phyloP scores from a whole-genome alignment of 2,113 vertebrate species.

The Peromyscus polionotus region DNA sequence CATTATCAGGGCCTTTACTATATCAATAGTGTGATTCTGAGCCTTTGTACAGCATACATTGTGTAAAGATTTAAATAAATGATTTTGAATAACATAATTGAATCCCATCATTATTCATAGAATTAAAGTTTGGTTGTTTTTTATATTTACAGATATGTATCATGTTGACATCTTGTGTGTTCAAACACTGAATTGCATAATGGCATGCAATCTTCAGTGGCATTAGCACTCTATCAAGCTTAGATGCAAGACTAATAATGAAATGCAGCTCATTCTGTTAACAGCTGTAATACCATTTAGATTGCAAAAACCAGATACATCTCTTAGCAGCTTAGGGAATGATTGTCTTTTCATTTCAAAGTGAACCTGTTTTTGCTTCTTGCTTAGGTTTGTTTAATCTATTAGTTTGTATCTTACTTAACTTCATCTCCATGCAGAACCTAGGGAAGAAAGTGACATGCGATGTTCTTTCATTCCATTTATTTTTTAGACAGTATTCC shows the following conservation, averaged over 20 bases:
- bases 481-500: neutral
- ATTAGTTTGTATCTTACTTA: neutral
- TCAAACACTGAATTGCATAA: conserved; percentile 60
- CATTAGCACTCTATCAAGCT: conserved; percentile 63
- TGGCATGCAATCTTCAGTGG: conserved; percentile 45
- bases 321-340: neutral
- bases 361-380: neutral
- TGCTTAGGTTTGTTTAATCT: neutral
- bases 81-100: conserved; percentile 55
- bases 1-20: conserved; percentile 56
- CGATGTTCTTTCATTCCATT: neutral
- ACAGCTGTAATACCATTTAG: conserved; percentile 37
- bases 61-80: conserved; percentile 60
- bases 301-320: neutral
- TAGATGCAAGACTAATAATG: conserved; percentile 59
- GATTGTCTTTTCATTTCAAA: conserved; percentile 38
- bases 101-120: conserved; percentile 46
- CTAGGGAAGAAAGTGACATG: neutral
- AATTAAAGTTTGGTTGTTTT: conserved; percentile 50
- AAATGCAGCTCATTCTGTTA: conserved; percentile 62
- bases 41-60: neutral
- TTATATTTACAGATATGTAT: conserved; percentile 65
- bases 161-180: conserved; percentile 58
- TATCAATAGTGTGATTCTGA: conserved; percentile 5
- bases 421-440: neutral